Percentiles rank a stretch among this genome's conserved stretches.
Conservation (phyloP, 2,113 vertebrate genomes). For the Cromileptes altivelis region DNA sequence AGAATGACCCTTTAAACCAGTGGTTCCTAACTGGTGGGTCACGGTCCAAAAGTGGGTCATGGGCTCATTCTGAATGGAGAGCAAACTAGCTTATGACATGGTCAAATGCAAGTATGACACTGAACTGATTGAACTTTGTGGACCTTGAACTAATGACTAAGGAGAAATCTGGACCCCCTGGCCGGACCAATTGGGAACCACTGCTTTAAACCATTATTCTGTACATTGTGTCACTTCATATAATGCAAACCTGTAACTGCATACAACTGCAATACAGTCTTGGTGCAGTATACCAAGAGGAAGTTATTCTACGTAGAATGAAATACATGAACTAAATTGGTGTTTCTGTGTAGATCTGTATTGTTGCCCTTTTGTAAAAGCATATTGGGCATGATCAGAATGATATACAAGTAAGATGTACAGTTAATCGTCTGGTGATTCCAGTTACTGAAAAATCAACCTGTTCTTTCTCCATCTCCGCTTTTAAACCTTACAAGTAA, state of each 20-base stretch:
- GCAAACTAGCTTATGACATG: no score
- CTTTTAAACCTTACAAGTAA: constrained; percentile 22
- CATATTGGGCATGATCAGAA: no score
- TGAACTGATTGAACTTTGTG: no score
- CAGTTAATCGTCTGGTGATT: neutral
- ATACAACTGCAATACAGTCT: neutral
- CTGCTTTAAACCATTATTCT: neutral
- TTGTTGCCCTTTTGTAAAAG: neutral
- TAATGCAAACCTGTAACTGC: neutral
- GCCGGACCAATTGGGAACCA: no score
- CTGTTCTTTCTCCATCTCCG: neutral
- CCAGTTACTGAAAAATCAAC: neutral
- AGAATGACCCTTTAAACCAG: neutral
- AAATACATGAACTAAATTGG: neutral
- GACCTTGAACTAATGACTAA: no score
- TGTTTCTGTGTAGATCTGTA: neutral
- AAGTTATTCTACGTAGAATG: neutral
- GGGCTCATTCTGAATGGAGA: no score
- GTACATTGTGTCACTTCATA: neutral
- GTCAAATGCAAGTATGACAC: no score
- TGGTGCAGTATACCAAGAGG: neutral
- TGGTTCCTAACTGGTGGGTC: no score
- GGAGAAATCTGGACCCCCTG: no score
- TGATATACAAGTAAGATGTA: neutral
- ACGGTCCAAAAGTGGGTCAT: no score